Evolutionary conservation across 2,113 vertebrate species (phyloP).

Genomic region (Xenopus borealis): DNA sequence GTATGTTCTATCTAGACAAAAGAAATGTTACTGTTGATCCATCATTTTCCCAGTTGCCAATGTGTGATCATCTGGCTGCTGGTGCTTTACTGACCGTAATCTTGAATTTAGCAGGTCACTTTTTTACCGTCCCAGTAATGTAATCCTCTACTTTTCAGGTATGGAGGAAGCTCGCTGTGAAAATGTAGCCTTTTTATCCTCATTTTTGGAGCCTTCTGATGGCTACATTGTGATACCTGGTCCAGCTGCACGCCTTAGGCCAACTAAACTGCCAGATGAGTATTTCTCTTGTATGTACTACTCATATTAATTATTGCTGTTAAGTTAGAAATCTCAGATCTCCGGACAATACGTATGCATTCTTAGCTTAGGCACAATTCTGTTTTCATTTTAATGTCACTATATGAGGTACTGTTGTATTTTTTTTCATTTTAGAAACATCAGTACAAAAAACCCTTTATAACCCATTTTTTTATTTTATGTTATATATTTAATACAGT

Average conservation of each 20-base stretch:
- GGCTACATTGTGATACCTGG: slow-evolving; percentile 77
- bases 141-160: slow-evolving; percentile 64
- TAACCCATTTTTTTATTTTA: no score
- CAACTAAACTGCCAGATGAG: slow-evolving; percentile 74
- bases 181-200: slow-evolving; percentile 64
- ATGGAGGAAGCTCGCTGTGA: slow-evolving; percentile 88
- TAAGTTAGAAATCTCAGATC: neutral
- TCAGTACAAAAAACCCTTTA: no score
- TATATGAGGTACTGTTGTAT: neutral
- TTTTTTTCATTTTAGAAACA: no score
- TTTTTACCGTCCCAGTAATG: neutral
- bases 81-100: no score
- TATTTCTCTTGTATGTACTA: slow-evolving; percentile 85
- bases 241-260: slow-evolving; percentile 81
- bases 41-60: no score
- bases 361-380: neutral
- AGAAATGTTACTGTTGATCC: no score
- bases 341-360: neutral
- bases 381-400: slow-evolving; percentile 46
- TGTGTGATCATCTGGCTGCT: no score
- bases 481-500: neutral
- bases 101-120: no score
- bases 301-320: slow-evolving; percentile 47
- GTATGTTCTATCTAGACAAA: no score
- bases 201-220: slow-evolving; percentile 65